Conservation (phyloP, 2,888 invertebrate species). For the Drosophila atroscutellata region DNA sequence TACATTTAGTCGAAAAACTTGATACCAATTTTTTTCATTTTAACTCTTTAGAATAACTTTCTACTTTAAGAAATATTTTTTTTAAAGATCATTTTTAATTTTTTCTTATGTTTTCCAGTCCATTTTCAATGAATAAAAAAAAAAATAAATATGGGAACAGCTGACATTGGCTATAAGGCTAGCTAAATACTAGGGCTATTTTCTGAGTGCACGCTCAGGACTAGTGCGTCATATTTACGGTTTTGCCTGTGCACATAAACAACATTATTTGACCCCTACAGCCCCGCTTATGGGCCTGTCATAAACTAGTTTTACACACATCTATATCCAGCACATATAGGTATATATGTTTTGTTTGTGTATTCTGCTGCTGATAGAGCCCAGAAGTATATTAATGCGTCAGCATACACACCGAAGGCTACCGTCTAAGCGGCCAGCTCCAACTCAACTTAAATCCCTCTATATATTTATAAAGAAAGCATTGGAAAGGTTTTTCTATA, state of each 20-base stretch:
- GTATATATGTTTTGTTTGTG: slow-evolving; percentile 22
- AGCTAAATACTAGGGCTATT: not conserved
- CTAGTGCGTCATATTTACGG: slow-evolving; percentile 76
- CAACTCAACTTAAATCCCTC: slow-evolving; percentile 11
- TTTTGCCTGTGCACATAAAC: slow-evolving; percentile 72
- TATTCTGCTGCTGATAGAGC: slow-evolving; percentile 17
- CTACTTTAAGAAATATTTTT: not conserved
- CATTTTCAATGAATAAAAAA: not conserved
- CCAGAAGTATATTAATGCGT: slow-evolving; percentile 70
- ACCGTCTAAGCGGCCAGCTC: slow-evolving; percentile 19
- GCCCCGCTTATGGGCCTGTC: slow-evolving; percentile 49
- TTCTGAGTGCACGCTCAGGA: slow-evolving; percentile 8
- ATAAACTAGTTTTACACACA: slow-evolving; percentile 80
- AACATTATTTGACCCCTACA: slow-evolving; percentile 71
- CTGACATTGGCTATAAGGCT: not conserved
- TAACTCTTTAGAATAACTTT: not conserved
- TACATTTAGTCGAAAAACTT: not conserved
- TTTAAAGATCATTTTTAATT: not conserved
- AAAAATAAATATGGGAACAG: not conserved
- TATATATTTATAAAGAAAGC: slow-evolving; percentile 54
- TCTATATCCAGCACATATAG: slow-evolving; percentile 53
- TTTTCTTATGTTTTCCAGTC: not conserved
- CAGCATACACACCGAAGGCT: slow-evolving; percentile 50
- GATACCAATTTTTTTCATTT: not conserved
- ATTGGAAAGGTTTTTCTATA: slow-evolving; percentile 63